Evolutionary conservation across 2,113 vertebrate genomes (phyloP).

Genomic region (Xiphophorus couchianus): DNA sequence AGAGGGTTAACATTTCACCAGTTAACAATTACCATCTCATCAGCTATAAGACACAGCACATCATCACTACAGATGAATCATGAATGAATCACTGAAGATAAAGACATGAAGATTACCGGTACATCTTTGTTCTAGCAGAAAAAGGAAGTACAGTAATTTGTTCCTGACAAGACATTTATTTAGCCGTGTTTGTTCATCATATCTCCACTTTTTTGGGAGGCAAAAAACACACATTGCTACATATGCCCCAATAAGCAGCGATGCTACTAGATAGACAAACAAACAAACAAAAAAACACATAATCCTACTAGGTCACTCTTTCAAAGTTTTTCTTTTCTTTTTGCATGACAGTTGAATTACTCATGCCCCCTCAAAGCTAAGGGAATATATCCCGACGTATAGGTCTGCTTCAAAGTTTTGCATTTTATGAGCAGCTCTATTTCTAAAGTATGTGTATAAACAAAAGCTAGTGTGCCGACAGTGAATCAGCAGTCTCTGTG

Average conservation of each 20-base stretch:
- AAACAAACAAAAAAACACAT: conserved; percentile 23
- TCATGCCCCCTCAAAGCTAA: conserved; percentile 60
- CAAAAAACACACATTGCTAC: conserved; percentile 62
- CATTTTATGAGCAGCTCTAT: conserved; percentile 83
- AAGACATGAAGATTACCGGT: conserved; percentile 61
- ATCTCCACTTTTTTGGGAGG: conserved; percentile 30
- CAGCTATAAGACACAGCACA: conserved; percentile 55
- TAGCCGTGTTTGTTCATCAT: conserved; percentile 25
- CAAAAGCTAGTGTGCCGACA: conserved; percentile 80
- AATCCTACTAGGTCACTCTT: conserved; percentile 69
- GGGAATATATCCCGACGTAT: conserved; percentile 76
- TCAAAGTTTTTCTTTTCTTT: conserved; percentile 34
- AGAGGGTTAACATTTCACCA: conserved; percentile 74
- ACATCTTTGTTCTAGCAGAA: conserved; percentile 21
- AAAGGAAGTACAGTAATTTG: conserved; percentile 41
- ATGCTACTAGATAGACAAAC: conserved; percentile 33
- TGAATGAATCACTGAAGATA: conserved; percentile 62
- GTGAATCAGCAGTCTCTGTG: conserved; percentile 84
- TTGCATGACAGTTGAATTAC: conserved; percentile 70
- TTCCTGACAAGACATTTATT: conserved; percentile 39
- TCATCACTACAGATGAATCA: conserved; percentile 70
- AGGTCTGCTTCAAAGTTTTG: conserved; percentile 79
- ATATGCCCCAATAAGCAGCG: conserved; percentile 51
- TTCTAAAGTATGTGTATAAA: conserved; percentile 85
- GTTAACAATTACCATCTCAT: conserved; percentile 57